Evolutionary conservation across 2,888 invertebrate genomes (phyloP), one percentile per base, ranked within the genome.

Genomic region (Torymus aiolomorphi): DNA sequence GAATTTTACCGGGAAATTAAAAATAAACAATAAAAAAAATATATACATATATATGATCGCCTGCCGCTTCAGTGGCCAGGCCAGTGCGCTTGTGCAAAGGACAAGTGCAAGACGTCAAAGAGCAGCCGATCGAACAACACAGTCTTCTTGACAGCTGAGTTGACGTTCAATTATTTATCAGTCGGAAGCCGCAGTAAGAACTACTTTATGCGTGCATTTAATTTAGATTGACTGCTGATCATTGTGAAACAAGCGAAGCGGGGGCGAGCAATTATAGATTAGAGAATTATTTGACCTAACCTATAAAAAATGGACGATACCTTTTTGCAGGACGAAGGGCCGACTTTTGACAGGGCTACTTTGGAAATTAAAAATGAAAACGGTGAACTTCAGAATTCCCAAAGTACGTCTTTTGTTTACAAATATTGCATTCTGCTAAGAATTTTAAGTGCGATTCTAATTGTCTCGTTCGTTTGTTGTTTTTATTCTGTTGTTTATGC

Each of bases 311-410:
- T 86, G 86, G 87, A 86, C 57, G 86, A 86, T 75, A 84, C 85
- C 49, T 85, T 84, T 80, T 82, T 88, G 70, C 82, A 82, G 82
- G 88, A 88, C 51, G 88, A 88, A 59, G 87, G 85, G 14, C 86
- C 85, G 59, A 80, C 84, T 57, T 88, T 88, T 82, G 86, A 88
- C 70, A 84, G 81, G 18, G 85, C 87, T 31, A 88, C 86, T 5
- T 76, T 88, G 66, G 86, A 87, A 78, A 87, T 88, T 11, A 83
- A 86, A 24, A 87, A 86, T 24, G 82, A 81, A 59, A 81, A 71
- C 54, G 62, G 18, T 16, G 81, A 78, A 24, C 24, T 49, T 18
- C 8, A 49, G 4, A 74, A 75, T 3, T 67, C 74, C 4, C 66
- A 71, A 56, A 72, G 81, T 81, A 76, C 10, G 63, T 73, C n/a